Evolutionary conservation across 2,797 vertebrate genomes (phyloP), one percentile per base, ranked within the genome.

Genomic region (Trachops cirrhosus): DNA sequence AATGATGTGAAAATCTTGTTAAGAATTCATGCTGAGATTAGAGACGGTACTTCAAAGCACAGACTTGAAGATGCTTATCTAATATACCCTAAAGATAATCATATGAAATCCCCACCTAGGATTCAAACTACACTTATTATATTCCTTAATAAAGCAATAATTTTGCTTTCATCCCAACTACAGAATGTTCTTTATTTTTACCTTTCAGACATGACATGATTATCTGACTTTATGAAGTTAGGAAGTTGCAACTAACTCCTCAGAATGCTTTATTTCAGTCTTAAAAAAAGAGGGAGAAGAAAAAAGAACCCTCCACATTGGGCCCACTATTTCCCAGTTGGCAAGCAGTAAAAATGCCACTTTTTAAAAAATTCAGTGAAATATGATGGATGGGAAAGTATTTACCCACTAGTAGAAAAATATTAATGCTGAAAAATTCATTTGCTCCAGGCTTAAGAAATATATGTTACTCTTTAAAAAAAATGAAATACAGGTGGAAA

Each of bases 61-160:
- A 97, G 48, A 79, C 62, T 92, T 97, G 83, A 93, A 95, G 93
- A 97, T 98, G 93, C 92, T 98, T 98, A 97, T 98, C 95, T 97
- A 97, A 98, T 98, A 96, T 97, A 97, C 70, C 75, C 46, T 96
- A 97, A 95, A 95, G 97, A 97, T 98, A 98, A 98, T 97, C 94
- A 93, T 73, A 95, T 97, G 96, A 95, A 96, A 96, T 95, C 96
- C 91, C 87, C 92, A 97, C 86, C 86, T 57, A 97, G 89, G 79
- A 94, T 96, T 98, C 94, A 97, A 97, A 95, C 86, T 97, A 84
- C 93, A 79, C 77, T 96, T 95, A 93, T 96, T 98, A 93, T 97
- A 87, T 93, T 97, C 46, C 84, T 97, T 98, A 98, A 89, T 97
- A 96, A 93, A 92, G 93, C 86, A 97, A 57, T 96, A 96, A 95